Base-by-base conservation (phyloP, 1,140 invertebrate genomes). In the Drosophila parvula region DNA sequence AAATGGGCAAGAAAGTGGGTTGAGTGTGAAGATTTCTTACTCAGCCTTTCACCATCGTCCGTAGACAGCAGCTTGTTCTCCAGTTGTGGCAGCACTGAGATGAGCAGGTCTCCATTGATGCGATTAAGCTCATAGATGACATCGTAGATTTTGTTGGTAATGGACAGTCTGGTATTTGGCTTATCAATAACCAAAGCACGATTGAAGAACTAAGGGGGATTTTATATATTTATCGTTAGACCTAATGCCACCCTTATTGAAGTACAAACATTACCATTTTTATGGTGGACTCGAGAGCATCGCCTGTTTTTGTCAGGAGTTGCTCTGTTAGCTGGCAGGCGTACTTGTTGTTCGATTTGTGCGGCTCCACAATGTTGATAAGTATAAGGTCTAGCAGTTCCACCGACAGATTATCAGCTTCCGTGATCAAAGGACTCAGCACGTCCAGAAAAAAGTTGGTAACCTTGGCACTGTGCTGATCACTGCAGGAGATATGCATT, bases 401-500 rank as follows among this genome's bases (percentile, higher is more conserved):
- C 90, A 98, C 97, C 61, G 97, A 98, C 9, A 99, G 96, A 75
- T 97, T 96, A 90, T 99, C 98, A 22, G 98, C 98, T 93, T 99
- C 98, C 9, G 96, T 97, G 65, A 99, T 98, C 6, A 99, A 93
- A 9, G 98, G 98, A 90, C 96, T 96, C 50, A 99, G 94, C 27
- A 99, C 97, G 92, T 99, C 98, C 65, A 99, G 92, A 96, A 99
- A 99, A 90, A 99, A 99, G 58, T 96, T 97, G 91, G 98, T 99
- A 48, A 99, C 98, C 94, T 99, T 98, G 1, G 95, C 95, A 22
- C 97, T 98, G 93, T 99, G 98, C 92, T 98, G 97, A 89, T 98
- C 98, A 93, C 97, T 98, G 92, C 41, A 93, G 70, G 9, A 16
- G 1, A 77, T 85, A 36, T 36, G 28, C 27, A 48, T 53, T 18